Evolutionary conservation across 2,113 vertebrate species (phyloP).

Genomic region (Grammomys dolichurus): DNA sequence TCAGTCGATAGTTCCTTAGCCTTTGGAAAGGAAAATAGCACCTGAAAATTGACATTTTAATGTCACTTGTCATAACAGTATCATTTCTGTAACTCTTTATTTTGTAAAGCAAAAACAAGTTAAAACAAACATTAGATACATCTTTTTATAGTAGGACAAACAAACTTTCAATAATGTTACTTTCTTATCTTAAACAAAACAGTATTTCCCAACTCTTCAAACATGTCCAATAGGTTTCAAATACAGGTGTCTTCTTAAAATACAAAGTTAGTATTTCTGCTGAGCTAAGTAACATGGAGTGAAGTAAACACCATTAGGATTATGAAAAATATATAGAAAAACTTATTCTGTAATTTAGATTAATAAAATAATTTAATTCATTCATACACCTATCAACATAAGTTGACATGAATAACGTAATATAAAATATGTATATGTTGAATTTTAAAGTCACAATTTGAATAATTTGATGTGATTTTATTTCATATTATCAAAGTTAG

Average conservation of each 20-base stretch:
- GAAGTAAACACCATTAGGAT: neutral
- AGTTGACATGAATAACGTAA: neutral
- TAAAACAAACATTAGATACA: constrained; percentile 5
- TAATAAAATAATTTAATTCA: constrained; percentile 47
- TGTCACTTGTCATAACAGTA: neutral
- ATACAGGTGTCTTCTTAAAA: constrained; percentile 52
- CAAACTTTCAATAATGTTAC: constrained; percentile 15
- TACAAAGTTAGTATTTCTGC: constrained; percentile 14
- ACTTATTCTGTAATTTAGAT: constrained; percentile 18
- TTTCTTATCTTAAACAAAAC: constrained; percentile 33
- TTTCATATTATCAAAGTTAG: neutral
- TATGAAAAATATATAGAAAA: constrained; percentile 40
- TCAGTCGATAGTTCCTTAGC: constrained; percentile 1
- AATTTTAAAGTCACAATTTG: constrained; percentile 43
- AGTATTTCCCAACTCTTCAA: neutral
- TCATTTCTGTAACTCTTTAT: constrained; percentile 27
- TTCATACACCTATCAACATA: neutral
- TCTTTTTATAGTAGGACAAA: constrained; percentile 22
- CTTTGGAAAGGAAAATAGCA: constrained; percentile 22
- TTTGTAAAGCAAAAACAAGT: constrained; percentile 34
- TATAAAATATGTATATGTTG: constrained; percentile 3
- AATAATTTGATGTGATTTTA: constrained; percentile 48
- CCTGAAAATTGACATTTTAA: constrained; percentile 38
- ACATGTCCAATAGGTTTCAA: constrained; percentile 13
- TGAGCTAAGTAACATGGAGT: constrained; percentile 36